These are phyloP conservation scores for Psococerastis gibbosa DNA, from an alignment of 2,888 invertebrate species.

Conservation along the genomic window DNA sequence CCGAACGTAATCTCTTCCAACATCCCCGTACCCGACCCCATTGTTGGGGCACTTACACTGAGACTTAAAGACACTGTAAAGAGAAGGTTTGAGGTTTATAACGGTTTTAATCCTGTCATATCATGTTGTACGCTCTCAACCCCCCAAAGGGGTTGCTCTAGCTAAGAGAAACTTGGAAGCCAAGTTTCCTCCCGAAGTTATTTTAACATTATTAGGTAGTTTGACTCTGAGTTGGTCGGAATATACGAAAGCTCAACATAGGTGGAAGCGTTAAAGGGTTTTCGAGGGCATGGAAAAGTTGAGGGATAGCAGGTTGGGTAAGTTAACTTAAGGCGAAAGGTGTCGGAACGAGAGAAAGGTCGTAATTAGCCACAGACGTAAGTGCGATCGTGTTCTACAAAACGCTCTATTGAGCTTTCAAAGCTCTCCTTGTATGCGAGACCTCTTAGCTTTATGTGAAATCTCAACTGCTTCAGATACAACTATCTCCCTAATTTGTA, in stretches of 20 bases:
- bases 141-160: not conserved
- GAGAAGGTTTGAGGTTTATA: slow-evolving; percentile 6
- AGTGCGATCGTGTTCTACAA: slow-evolving; percentile 4
- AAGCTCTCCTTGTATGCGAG: slow-evolving; percentile 3
- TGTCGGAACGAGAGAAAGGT: not conserved
- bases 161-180: not conserved
- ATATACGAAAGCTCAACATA: not conserved
- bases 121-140: slow-evolving; percentile 1
- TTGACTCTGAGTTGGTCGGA: not conserved
- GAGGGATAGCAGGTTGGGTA: not conserved
- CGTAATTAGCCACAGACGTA: slow-evolving; percentile 3
- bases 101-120: slow-evolving; percentile 9
- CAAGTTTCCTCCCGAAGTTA: not conserved
- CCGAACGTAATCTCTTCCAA: too few relatives aligned
- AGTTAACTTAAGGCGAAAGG: slow-evolving; percentile 2
- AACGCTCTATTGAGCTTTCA: slow-evolving; percentile 9
- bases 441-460: slow-evolving; percentile 4
- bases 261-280: slow-evolving; percentile 1
- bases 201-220: not conserved
- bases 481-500: not conserved
- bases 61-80: slow-evolving; percentile 2
- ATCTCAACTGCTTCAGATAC: not conserved
- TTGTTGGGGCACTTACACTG: not conserved
- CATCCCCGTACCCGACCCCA: too few relatives aligned
- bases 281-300: not conserved